Evolutionary conservation across 2,113 vertebrate genomes (phyloP), one percentile per base, ranked within the genome.

Genomic region (Sapayoa aenigma): DNA sequence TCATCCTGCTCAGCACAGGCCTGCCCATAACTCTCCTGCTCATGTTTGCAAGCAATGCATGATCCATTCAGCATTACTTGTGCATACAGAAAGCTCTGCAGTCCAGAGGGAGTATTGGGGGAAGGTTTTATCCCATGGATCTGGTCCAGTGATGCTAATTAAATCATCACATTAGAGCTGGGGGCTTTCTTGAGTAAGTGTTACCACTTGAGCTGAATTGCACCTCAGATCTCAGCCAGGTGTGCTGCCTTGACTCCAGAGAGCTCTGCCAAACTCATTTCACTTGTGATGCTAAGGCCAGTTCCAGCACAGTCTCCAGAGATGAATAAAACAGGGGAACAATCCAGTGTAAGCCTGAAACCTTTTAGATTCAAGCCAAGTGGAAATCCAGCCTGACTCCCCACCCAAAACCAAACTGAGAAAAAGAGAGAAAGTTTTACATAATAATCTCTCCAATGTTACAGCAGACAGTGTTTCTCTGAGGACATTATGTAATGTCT

Each of bases 401-500:
- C 88, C 89, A 96, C 91, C 77, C 79, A 50, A 93, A 96, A 94
- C 23, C 69, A 94, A 96, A 93, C 73, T 21, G 62, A 90, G 68
- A 75, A 90, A 95, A 91, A 95, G 41, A 93, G 50, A 94, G 77
- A 84, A 93, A 81, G 58, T 94, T 95, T 95, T 96, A 84, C 86
- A 87, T 89, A 87, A 90, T 77, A 94, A 95, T 84, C 83, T 92
- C 60, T 62, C 73, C 80, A 75, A 90, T 42, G 92, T 92, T 92
- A 82, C 28, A 94, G 92, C 84, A 96, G 95, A 94, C 94, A 88
- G 78, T 52, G 82, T 74, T 95, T 92, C 95, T 94, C 91, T 0
- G 0, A 90, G 91, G 88, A 93, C 91, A 87, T 97, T 94, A 97
- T 87, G 80, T 96, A 95, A 97, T 91, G 94, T 96, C 96, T 96